A percentile compares a stretch with the other conserved stretches of the same genome.
phyloP scores from a whole-genome alignment of 2,113 vertebrate species.

The Pyrgilauda ruficollis region DNA sequence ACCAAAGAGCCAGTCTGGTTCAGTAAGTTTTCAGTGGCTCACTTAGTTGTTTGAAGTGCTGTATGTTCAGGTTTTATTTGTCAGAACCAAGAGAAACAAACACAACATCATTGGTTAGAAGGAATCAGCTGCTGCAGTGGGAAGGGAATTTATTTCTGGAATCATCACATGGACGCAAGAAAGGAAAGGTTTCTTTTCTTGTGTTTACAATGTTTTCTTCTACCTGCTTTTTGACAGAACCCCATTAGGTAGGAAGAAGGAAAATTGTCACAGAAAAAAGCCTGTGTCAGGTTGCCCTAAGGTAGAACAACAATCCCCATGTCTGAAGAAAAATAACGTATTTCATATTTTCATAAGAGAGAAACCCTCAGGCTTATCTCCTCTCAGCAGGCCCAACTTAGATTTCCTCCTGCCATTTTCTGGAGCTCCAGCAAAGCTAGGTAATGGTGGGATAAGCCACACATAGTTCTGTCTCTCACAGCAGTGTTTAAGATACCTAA shows the following conservation, averaged over 20 bases:
- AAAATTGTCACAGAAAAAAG: background rate
- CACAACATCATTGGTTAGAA: background rate
- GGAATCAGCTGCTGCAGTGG: background rate
- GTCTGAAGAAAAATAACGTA: background rate
- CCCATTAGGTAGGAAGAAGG: background rate
- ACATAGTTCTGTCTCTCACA: background rate
- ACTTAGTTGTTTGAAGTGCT: background rate
- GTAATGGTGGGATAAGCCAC: background rate
- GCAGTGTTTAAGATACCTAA: background rate
- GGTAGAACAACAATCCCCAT: background rate
- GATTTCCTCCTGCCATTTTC: accelerated
- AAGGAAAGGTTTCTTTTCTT: background rate
- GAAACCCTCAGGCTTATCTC: background rate
- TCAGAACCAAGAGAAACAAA: background rate
- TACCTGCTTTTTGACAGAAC: background rate
- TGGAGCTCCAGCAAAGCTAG: accelerated
- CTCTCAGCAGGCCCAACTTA: background rate
- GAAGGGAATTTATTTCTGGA: background rate
- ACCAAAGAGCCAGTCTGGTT: background rate
- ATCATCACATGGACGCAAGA: accelerated
- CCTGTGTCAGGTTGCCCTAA: background rate
- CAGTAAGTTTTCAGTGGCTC: background rate
- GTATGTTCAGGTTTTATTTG: background rate
- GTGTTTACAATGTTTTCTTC: background rate
- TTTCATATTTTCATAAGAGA: background rate